Evolutionary conservation across 2,113 vertebrate species (phyloP).

Genomic region (Pelecanus crispus): DNA sequence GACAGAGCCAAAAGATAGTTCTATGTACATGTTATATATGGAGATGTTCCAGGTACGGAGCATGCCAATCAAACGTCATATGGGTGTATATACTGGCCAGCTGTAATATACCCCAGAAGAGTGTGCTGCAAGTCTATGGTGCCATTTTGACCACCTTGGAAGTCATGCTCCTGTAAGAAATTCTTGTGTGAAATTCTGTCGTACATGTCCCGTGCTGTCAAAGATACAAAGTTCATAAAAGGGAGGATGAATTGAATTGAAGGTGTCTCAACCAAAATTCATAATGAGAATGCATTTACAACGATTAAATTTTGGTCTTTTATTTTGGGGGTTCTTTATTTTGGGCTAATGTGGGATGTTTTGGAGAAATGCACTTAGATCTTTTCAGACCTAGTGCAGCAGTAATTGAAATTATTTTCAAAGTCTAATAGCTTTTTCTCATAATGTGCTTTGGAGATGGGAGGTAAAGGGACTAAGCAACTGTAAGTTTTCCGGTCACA

Average conservation of each 20-base stretch:
- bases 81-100: neutral
- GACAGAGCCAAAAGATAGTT: neutral
- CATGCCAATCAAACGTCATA: neutral
- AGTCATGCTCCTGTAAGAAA: neutral
- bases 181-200: neutral
- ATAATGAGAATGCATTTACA: neutral
- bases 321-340: constrained; percentile 28
- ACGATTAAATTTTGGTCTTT: neutral
- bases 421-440: neutral
- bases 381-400: neutral
- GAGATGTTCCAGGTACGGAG: neutral
- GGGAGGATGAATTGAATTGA: neutral
- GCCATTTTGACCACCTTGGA: neutral
- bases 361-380: neutral
- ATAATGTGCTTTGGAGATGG: neutral
- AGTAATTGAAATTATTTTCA: neutral
- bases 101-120: neutral
- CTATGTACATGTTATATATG: neutral
- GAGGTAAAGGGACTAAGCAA: neutral
- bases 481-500: neutral
- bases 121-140: neutral
- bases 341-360: constrained; percentile 2
- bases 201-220: neutral
- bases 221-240: neutral
- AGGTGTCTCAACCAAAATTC: neutral